These are phyloP conservation scores for Lithosia quadra DNA, from an alignment of 2,888 invertebrate genomes.

Conservation along the genomic window DNA sequence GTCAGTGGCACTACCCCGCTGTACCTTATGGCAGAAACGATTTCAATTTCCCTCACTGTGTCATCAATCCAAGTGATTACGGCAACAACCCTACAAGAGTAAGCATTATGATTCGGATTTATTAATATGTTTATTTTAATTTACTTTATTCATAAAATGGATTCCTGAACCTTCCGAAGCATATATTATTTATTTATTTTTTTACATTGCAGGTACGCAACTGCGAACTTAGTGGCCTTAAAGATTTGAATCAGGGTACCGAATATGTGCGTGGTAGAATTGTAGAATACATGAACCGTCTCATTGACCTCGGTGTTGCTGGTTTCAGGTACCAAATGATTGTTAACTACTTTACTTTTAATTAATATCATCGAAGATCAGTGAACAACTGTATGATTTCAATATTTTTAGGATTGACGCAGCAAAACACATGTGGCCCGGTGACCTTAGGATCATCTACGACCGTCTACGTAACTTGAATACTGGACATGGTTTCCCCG, in stretches of 20 bases:
- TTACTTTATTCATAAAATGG: too few relatives aligned
- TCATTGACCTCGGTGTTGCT: constrained; percentile 92
- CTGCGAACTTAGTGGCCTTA: constrained; percentile 89
- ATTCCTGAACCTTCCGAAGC: too few relatives aligned
- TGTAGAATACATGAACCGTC: constrained; percentile 88
- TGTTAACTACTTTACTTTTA: neutral
- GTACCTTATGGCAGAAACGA: constrained; percentile 90
- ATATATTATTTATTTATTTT: neutral
- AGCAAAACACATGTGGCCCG: constrained; percentile 93
- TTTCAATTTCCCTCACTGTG: constrained; percentile 89
- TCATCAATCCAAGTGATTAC: constrained; percentile 90
- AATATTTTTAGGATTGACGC: constrained; percentile 88
- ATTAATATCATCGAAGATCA: neutral
- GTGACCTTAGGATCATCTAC: constrained; percentile 90
- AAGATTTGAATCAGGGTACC: constrained; percentile 89
- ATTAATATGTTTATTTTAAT: neutral
- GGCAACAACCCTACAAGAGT: constrained; percentile 86
- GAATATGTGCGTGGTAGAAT: constrained; percentile 89
- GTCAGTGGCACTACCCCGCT: constrained; percentile 83
- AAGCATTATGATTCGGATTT: constrained; percentile 6
- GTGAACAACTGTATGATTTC: neutral
- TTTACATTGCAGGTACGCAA: constrained; percentile 86
- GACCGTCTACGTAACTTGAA: constrained; percentile 88
- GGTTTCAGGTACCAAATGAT: constrained; percentile 89
- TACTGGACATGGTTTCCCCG: constrained; percentile 88